Evolutionary conservation across 2,888 invertebrate species (phyloP).

Genomic region (Entomobrya multifasciata): DNA sequence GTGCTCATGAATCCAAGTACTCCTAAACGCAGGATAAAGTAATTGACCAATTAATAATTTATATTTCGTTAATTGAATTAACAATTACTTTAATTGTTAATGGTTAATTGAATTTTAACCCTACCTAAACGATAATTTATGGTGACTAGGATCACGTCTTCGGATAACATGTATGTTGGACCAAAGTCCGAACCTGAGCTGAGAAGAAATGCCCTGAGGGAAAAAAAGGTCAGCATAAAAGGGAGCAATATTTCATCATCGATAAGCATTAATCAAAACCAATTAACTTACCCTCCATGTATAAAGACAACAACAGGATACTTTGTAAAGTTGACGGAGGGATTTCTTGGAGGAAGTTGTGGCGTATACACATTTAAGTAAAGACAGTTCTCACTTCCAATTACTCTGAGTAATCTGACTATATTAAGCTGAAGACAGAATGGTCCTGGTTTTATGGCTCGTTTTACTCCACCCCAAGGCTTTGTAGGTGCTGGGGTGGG

Average conservation of each 20-base stretch:
- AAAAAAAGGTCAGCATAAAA: neutral
- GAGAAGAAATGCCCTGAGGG: slow-evolving; percentile 24
- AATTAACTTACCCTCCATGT: slow-evolving; percentile 44
- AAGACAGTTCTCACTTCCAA: slow-evolving; percentile 44
- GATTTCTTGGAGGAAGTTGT: slow-evolving; percentile 31
- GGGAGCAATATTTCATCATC: neutral
- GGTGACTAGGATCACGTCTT: slow-evolving; percentile 68
- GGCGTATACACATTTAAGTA: slow-evolving; percentile 6
- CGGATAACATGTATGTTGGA: slow-evolving; percentile 61
- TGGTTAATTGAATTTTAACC: too few relatives aligned
- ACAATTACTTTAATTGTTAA: too few relatives aligned
- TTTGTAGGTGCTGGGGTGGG: slow-evolving; percentile 27
- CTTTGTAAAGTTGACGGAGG: neutral
- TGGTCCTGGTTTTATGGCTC: slow-evolving; percentile 60
- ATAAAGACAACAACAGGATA: slow-evolving; percentile 58
- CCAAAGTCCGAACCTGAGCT: slow-evolving; percentile 64
- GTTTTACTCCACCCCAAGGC: slow-evolving; percentile 67
- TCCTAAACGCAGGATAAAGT: too few relatives aligned
- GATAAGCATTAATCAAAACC: neutral
- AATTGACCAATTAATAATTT: too few relatives aligned
- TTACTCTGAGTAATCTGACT: slow-evolving; percentile 48
- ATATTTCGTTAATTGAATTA: too few relatives aligned
- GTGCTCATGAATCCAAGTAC: slow-evolving; percentile 63
- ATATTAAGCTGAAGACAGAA: slow-evolving; percentile 73
- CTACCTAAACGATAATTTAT: slow-evolving; percentile 71